Conservation (phyloP, 2,113 vertebrate genomes). For the Garra rufa region DNA sequence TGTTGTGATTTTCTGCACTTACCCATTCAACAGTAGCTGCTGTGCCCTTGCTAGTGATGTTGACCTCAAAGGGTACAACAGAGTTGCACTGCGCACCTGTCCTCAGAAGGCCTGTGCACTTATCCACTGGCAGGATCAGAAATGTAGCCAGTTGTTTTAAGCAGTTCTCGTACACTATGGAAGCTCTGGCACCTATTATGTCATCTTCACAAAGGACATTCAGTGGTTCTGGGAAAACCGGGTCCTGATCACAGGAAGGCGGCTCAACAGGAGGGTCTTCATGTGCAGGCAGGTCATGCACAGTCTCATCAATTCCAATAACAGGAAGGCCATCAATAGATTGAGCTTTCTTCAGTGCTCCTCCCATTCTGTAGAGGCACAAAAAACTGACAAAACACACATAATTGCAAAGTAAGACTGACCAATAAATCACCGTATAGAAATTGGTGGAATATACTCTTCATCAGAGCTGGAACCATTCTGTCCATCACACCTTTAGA, state of each 20-base stretch:
- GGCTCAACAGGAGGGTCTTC: not conserved
- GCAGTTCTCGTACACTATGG: not conserved
- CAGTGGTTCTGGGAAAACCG: not conserved
- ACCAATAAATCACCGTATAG: not conserved
- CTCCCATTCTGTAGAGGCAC: not conserved
- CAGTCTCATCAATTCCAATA: not conserved
- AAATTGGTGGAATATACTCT: too few species aligned
- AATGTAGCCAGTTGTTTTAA: not conserved
- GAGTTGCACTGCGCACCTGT: not conserved
- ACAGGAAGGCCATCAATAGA: not conserved
- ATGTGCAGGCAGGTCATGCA: not conserved
- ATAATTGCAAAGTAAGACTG: not conserved
- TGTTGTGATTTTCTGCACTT: not conserved
- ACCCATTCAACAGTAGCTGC: not conserved
- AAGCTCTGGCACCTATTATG: not conserved
- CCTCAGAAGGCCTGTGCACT: not conserved
- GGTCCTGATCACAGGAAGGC: not conserved
- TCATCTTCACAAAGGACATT: not conserved
- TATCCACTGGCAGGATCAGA: not conserved
- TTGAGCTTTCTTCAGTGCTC: not conserved
- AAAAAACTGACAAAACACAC: not conserved
- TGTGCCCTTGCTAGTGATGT: not conserved
- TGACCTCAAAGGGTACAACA: not conserved
- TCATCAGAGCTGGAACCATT: too few species aligned
- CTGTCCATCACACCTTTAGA: too few species aligned